Base-by-base conservation (phyloP, 1,140 invertebrate genomes). In the Zaprionus ghesquierei region DNA sequence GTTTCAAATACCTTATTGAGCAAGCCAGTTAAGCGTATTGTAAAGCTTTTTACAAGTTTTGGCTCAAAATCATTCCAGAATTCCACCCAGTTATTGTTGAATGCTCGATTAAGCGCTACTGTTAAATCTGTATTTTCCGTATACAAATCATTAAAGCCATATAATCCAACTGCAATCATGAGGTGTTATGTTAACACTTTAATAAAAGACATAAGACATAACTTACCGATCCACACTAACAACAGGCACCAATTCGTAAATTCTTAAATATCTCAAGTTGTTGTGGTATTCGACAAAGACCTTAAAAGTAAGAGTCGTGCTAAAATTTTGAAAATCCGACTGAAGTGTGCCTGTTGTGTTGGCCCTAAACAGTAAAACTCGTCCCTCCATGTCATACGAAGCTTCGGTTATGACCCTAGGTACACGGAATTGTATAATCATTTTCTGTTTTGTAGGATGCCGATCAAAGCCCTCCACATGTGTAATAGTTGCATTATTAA, bases 81-180 rank as follows among this genome's bases (percentile, higher is more conserved):
- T 27, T 75, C 75, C 8, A 86, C 5, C 81, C 78, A 86, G 41
- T 81, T 54, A 2, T 86, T 20, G 51, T 86, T 86, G 2, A 81
- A 44, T 9, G 51, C 5, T 2, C 38, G 46, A 51, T 78, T 86
- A 2, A 86, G 0, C 0, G 56, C 49, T 44, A 78, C 31, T 0
- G 81, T 78, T 0, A 86, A 15, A 23, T 81, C 82, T 5, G 9
- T 50, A 35, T 86, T 86, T 49, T 86, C 81, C n/a, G 12, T 61
- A 44, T 75, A 86, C n/a, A 86, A 55, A 15, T 61, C 49, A 51
- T 81, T 69, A 5, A n/a, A 81, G 15, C 70, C 33, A 68, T 3
- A 69, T 35, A 8, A 75, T 69, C 78, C 75, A 86, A 0, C 81
- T 86, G 20, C 2, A 65, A 71, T 22, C 4, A n/a, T 12, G 10